Evolutionary conservation across 1,140 invertebrate species (phyloP).

Genomic region (Drosophila obscura): DNA sequence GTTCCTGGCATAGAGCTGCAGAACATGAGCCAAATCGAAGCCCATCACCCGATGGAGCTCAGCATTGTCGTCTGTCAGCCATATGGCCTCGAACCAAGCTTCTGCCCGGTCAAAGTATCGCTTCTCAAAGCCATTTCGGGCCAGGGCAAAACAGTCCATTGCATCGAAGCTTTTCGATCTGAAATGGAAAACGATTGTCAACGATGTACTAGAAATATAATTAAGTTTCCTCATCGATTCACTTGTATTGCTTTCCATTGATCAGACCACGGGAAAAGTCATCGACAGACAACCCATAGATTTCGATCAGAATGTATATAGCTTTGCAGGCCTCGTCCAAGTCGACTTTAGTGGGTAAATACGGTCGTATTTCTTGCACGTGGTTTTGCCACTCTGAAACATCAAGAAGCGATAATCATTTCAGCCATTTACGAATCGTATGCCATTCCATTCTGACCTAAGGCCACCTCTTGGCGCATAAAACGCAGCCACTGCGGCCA

Average conservation of each 20-base stretch:
- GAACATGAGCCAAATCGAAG: neutral
- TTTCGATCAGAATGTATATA: conserved; percentile 7
- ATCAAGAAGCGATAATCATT: neutral
- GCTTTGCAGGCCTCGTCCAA: neutral
- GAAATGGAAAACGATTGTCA: neutral
- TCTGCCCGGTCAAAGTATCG: conserved; percentile 1
- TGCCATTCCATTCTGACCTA: neutral
- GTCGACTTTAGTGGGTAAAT: conserved; percentile 8
- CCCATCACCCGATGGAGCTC: neutral
- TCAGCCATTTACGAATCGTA: too few species aligned
- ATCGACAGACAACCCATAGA: neutral
- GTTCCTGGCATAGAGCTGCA: neutral
- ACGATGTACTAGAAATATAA: neutral
- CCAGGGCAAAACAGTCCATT: conserved; percentile 7
- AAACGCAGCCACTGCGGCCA: conserved; percentile 8
- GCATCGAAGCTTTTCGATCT: neutral
- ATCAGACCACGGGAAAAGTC: conserved; percentile 15
- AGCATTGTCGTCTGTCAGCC: neutral
- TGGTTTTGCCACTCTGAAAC: neutral
- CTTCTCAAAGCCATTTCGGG: neutral
- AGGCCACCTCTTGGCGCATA: conserved; percentile 3
- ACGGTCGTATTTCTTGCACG: neutral
- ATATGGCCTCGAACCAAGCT: conserved; percentile 5
- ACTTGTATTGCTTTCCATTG: conserved; percentile 20
- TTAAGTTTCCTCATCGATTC: neutral